Base-by-base conservation (phyloP, 2,888 invertebrate genomes). In the Tetropium fuscum region DNA sequence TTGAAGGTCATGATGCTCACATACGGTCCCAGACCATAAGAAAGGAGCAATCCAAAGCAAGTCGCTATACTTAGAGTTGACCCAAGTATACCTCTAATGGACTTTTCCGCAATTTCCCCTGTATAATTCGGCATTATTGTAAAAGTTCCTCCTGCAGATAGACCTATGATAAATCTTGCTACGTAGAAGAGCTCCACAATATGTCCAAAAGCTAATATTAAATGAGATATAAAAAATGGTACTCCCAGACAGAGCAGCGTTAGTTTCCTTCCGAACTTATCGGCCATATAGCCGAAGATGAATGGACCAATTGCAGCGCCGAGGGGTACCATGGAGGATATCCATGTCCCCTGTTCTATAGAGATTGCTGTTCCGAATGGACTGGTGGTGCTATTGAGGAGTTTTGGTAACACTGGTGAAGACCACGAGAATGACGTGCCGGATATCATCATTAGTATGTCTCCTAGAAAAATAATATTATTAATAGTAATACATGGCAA, bases 111-210 rank as follows among this genome's bases (percentile, higher is more conserved):
- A 41, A 94, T 91, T 81, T 96, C 95, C 32, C 93, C 93, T 59
- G 94, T 87, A 81, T 95, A 96, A 87, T 94, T 91, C 0, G 95
- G 94, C 0, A 89, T 87, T 1, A 90, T 87, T 0, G 91, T 88
- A 81, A 90, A 90, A 8, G 88, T 82, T 74, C 89, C 87, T 0
- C 91, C 48, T 22, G 36, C 48, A 8, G 48, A 18, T 1, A 48
- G 36, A 1, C 48, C 48, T 10, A 48, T 48, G 10, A 34, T 22
- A 18, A 48, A 48, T 10, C 48, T 19, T 11, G 48, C 48, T 8
- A 36, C 20, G 13, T 48, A 48, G 15, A 36, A 48, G n/a, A 48
- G 22, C 8, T 48, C 48, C 20, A 48, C 36, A n/a, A 36, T 25
- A 7, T n/a, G 22, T 22, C n/a, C 48, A 36, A 48, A 82, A 0